Percentiles rank a stretch among this genome's conserved stretches.
Evolutionary conservation across 2,797 vertebrate genomes (phyloP).

Genomic region (Zenarchopterus dispar): DNA sequence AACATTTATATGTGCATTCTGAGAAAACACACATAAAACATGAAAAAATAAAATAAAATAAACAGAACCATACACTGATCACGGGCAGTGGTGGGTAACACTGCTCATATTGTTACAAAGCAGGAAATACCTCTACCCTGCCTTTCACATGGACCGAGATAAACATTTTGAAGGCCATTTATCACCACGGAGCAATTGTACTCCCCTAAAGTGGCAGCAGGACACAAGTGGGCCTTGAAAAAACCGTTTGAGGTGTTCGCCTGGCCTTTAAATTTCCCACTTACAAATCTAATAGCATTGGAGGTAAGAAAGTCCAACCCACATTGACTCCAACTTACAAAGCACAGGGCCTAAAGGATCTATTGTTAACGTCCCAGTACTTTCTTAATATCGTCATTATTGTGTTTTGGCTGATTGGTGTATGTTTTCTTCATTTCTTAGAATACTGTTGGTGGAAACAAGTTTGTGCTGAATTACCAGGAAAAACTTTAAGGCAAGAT

Average conservation of each 20-base stretch:
- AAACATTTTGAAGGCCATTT: too few species aligned
- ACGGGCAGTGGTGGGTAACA: too few species aligned
- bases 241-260: background rate
- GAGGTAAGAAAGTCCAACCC: background rate
- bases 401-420: background rate
- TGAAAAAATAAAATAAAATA: too few species aligned
- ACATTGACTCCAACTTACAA: background rate
- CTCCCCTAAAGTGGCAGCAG: background rate
- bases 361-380: background rate
- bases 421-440: background rate
- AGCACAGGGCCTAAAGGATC: too few species aligned
- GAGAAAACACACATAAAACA: too few species aligned
- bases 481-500: constrained; percentile 30
- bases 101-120: too few species aligned
- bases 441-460: constrained; percentile 4
- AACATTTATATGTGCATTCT: too few species aligned
- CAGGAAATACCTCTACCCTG: too few species aligned
- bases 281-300: background rate
- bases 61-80: too few species aligned
- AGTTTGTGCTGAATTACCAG: constrained; percentile 20
- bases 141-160: too few species aligned
- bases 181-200: background rate
- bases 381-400: background rate
- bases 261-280: background rate
- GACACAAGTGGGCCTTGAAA: background rate